Percentiles rank a stretch among this genome's conserved stretches.
These are phyloP conservation scores for Microtus oregoni DNA, from an alignment of 2,113 vertebrate genomes.

Conservation along the genomic window DNA sequence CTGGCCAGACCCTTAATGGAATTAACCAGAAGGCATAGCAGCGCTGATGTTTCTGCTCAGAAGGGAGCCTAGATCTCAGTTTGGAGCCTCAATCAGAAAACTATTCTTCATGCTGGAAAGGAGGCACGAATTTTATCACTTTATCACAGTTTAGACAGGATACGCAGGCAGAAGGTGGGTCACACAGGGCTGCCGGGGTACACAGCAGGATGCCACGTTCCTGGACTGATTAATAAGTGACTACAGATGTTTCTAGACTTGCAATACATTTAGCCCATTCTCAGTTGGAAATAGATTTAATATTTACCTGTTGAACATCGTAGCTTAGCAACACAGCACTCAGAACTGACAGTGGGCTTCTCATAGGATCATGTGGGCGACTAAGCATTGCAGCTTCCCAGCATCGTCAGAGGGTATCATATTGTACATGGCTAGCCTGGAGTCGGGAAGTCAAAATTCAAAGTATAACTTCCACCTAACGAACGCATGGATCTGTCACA, in stretches of 20 bases:
- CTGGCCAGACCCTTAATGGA: constrained; percentile 24
- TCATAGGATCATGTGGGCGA: not conserved
- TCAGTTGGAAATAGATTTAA: not conserved
- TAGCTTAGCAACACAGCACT: not conserved
- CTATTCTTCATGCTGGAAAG: constrained; percentile 48
- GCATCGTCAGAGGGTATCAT: not conserved
- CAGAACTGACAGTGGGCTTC: no score
- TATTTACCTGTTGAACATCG: not conserved
- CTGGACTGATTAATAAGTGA: constrained; percentile 29
- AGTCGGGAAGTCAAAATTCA: not conserved
- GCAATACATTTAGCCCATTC: not conserved
- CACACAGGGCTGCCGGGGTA: not conserved
- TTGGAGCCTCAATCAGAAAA: constrained; percentile 59
- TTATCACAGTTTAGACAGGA: constrained; percentile 36
- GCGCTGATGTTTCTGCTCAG: constrained; percentile 27
- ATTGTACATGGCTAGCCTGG: not conserved
- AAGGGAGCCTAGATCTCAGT: constrained; percentile 54
- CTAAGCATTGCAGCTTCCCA: not conserved
- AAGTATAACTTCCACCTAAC: not conserved
- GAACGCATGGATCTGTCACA: not conserved
- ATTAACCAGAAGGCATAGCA: constrained; percentile 69
- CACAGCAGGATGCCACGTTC: not conserved
- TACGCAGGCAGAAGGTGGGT: not conserved
- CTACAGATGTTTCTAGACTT: not conserved
- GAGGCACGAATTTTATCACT: constrained; percentile 49